Evolutionary conservation across 2,888 invertebrate genomes (phyloP), one percentile per base, ranked within the genome.

Genomic region (Ormyrus rosae): DNA sequence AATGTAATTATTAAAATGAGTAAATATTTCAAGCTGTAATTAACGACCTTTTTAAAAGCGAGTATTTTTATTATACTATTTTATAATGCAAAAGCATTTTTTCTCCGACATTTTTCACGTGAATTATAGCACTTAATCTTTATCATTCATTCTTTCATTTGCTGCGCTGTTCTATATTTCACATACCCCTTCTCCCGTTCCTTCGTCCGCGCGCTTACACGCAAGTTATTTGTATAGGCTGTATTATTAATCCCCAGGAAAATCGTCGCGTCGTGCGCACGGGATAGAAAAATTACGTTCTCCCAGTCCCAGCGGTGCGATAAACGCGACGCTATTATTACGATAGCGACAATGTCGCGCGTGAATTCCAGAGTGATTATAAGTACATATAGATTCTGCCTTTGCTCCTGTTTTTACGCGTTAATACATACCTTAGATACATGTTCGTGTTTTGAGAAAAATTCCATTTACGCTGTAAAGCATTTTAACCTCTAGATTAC

Each of bases 201-300:
- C 6, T 67, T 51, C 3, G 13, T 56, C 69, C 51, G 45, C 46
- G 34, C 48, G 75, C 64, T 51, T 73, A 78, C 58, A 60, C 63
- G 53, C 34, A 34, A 79, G 71, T 56, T 76, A 75, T 65, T 81
- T 71, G 60, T 75, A 71, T 68, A 73, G 75, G 46, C 46, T 53
- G 70, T 51, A 53, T 68, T 73, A 73, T 78, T 78, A 78, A 78
- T 73, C 68, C 68, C 61, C 50, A 48, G 64, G 70, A 77, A 78
- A 65, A 78, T 78, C 55, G 71, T 78, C 65, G 61, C 45, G 34
- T 46, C 8, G 45, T 13, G 51, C 5, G 53, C 34, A 45, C 58
- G 64, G 73, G 10, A 78, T 79, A 60, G 58, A 68, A 80, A 65
- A 74, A 70, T 73, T 63, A 73, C 69, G 8, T 68, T 60, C 64